Evolutionary conservation across 1,140 invertebrate genomes (phyloP), one percentile per base, ranked within the genome.

Genomic region (Gryon sp.): DNA sequence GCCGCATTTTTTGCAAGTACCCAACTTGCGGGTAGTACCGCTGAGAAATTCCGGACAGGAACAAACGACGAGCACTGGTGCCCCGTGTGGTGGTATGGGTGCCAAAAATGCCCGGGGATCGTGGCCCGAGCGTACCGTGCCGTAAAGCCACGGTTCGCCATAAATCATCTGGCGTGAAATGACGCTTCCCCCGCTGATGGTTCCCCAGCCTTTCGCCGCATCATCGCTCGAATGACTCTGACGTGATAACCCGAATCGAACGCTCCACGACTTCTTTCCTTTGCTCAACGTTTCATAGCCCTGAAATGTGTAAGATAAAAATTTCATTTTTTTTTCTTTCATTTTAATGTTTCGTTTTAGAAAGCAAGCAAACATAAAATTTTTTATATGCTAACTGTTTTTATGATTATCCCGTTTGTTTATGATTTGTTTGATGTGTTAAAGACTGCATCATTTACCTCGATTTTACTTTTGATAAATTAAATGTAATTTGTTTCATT

Each of bases 91-190:
- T 15, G 77, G 77, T 9, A 80, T 73, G 24, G 81, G 81, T 9
- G 75, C 45, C 12, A 78, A n/a, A 20, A 79, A 78, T 0, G 79
- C 48, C 19, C 55, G 73, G 72, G 59, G 80, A 76, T 32, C 72
- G 72, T 66, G 72, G 60, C 65, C 18, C 26, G 74, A 22, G 50
- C 91, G 90, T 40, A 70, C 74, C 2, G 93, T 94, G 57, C 94
- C 93, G 78, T 95, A 95, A 1, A 95, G 90, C 94, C 94, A 95
- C 20, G 93, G 93, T 73, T 95, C 94, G 0, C 83, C 93, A 86
- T 95, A 95, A 73, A 94, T 92, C 94, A 95, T 95, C 81, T 93
- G 94, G 83, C 93, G 93, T 30, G 93, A 93, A 60, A 95, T 83
- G 3, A 92, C 87, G 68, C 89, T 91, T 9, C 90, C 89, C 11